Evolutionary conservation across 2,888 invertebrate species (phyloP).

Genomic region (Hydraecia micacea): DNA sequence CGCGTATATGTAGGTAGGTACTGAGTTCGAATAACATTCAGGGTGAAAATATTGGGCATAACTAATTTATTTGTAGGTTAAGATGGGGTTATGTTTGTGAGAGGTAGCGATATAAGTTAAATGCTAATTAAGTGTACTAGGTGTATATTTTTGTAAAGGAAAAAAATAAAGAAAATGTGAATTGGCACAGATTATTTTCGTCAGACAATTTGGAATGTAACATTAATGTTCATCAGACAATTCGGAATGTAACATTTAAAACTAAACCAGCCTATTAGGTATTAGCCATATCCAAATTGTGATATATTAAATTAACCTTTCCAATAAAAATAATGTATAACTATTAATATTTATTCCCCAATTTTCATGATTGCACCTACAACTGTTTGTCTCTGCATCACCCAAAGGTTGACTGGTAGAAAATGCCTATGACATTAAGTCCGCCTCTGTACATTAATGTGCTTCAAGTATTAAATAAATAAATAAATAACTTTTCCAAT

Average conservation of each 20-base stretch:
- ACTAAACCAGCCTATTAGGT: background rate
- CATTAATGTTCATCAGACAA: background rate
- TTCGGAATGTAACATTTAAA: background rate
- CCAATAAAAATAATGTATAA: background rate
- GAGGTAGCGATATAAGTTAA: conserved; percentile 40
- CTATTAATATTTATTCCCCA: too few species aligned
- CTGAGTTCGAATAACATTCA: conserved; percentile 85
- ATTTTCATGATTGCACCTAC: too few species aligned
- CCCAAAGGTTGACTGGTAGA: too few species aligned
- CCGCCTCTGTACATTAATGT: too few species aligned
- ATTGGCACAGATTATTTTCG: background rate
- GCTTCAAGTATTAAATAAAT: too few species aligned
- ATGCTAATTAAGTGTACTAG: too few species aligned
- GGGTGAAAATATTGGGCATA: conserved; percentile 88
- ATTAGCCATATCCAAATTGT: too few species aligned
- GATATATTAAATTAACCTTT: too few species aligned
- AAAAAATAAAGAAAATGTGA: background rate
- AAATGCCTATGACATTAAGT: too few species aligned
- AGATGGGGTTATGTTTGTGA: conserved; percentile 11
- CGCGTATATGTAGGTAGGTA: conserved; percentile 73
- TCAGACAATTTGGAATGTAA: background rate
- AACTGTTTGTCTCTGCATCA: too few species aligned
- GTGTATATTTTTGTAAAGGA: too few species aligned
- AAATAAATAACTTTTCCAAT: background rate
- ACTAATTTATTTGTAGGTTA: conserved; percentile 86